Percentiles rank a stretch among this genome's conserved stretches.
Conservation (phyloP, 2,113 vertebrate genomes). For the Platichthys stellatus region DNA sequence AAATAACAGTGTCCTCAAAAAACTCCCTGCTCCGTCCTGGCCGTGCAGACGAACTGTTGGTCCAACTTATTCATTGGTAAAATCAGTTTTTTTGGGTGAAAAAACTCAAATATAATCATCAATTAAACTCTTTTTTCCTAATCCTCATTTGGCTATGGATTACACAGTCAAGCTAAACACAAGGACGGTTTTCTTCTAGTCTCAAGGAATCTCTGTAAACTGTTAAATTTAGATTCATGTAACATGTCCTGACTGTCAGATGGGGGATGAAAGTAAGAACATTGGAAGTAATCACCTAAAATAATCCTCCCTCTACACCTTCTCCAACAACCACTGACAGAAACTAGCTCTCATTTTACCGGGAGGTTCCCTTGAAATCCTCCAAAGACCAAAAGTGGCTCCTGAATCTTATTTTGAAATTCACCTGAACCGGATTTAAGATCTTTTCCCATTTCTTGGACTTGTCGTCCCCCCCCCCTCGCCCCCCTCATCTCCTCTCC, state of each 20-base stretch:
- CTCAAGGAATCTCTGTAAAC: no score
- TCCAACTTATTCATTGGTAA: constrained; percentile 19
- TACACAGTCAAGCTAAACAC: no score
- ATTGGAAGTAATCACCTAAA: neutral
- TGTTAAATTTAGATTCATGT: no score
- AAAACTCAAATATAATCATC: no score
- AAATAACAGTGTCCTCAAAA: constrained; percentile 3
- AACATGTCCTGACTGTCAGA: constrained; percentile 3
- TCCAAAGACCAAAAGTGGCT: neutral
- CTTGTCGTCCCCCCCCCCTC: no score
- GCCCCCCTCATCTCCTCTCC: no score
- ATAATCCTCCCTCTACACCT: neutral
- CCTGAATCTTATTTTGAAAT: neutral
- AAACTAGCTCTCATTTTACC: neutral
- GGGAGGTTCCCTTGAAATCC: neutral
- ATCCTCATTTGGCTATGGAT: no score
- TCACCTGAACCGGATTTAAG: neutral
- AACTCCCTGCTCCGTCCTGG: constrained; percentile 1
- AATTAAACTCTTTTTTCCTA: no score
- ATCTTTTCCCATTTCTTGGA: no score
- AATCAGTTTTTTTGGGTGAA: neutral
- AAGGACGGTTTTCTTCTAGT: no score
- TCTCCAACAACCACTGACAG: neutral
- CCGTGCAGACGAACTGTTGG: constrained; percentile 10
- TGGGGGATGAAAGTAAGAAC: neutral